These are phyloP conservation scores for Hyaena hyaena DNA, from an alignment of 2,113 vertebrate species.

Conservation along the genomic window DNA sequence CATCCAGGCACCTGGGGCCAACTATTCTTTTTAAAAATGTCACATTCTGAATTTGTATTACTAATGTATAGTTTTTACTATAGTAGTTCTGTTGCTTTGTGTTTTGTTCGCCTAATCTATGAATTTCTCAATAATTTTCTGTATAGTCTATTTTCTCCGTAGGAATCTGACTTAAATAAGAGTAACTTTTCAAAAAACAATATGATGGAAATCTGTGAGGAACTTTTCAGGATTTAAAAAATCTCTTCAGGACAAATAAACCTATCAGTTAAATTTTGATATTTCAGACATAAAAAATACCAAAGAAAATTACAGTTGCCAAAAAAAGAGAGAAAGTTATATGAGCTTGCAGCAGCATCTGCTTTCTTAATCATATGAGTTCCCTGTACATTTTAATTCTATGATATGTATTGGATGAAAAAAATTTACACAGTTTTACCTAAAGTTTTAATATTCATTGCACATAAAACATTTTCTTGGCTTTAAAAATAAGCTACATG, in stretches of 20 bases:
- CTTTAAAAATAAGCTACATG: not conserved
- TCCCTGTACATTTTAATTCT: not conserved
- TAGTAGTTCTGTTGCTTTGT: conserved; percentile 5
- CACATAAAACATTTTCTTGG: not conserved
- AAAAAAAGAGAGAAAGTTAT: not conserved
- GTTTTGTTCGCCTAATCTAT: conserved; percentile 48
- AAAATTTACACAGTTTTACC: not conserved
- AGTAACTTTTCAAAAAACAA: not conserved
- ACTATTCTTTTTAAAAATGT: not conserved
- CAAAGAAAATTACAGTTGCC: not conserved
- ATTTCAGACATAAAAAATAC: not conserved
- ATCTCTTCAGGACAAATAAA: not conserved
- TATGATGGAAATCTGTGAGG: not conserved
- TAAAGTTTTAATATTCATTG: conserved; percentile 1
- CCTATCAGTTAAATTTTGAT: not conserved
- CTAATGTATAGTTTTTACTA: not conserved
- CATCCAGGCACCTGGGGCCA: not conserved
- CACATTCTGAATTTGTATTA: not conserved
- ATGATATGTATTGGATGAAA: not conserved
- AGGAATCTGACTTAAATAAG: conserved; percentile 23
- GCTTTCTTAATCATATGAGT: not conserved
- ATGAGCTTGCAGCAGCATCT: not conserved
- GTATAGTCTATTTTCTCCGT: not conserved
- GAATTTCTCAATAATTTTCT: conserved; percentile 57
- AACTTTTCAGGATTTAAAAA: conserved; percentile 13